phyloP scores from a whole-genome alignment of 2,888 invertebrate genomes.

The Melipona beecheii region DNA sequence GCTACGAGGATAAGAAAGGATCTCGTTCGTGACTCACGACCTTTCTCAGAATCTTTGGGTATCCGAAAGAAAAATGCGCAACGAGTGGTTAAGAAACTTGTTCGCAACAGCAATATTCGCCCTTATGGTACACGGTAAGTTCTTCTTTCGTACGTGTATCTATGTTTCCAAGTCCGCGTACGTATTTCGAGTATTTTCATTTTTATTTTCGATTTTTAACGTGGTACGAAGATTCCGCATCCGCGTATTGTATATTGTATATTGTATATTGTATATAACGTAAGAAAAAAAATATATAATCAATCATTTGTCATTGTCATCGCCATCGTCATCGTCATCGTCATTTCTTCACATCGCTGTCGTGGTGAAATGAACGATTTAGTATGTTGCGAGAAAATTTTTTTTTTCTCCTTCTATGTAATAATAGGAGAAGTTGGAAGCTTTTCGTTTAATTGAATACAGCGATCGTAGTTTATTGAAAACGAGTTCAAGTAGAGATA shows the following conservation, averaged over 20 bases:
- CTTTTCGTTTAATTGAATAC: background rate
- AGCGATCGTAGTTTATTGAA: conserved; percentile 16
- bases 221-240: background rate
- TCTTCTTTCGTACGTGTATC: background rate
- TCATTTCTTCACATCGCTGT: background rate
- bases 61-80: conserved; percentile 56
- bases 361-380: background rate
- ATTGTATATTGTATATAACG: background rate
- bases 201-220: background rate
- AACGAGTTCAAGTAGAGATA: conserved; percentile 24
- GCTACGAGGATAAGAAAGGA: conserved; percentile 17
- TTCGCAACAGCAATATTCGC: conserved; percentile 65
- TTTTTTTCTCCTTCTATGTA: too few species aligned
- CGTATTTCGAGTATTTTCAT: background rate
- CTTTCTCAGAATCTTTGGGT: conserved; percentile 30
- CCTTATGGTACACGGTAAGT: conserved; percentile 66
- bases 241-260: background rate
- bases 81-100: conserved; percentile 61
- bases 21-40: conserved; percentile 36
- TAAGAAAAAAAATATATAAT: background rate
- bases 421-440: background rate
- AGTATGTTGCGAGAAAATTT: background rate
- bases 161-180: background rate
- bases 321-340: background rate
- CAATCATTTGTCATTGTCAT: background rate